These are phyloP conservation scores for Amphimallon solstitiale DNA, from an alignment of 2,888 invertebrate species.

Conservation along the genomic window DNA sequence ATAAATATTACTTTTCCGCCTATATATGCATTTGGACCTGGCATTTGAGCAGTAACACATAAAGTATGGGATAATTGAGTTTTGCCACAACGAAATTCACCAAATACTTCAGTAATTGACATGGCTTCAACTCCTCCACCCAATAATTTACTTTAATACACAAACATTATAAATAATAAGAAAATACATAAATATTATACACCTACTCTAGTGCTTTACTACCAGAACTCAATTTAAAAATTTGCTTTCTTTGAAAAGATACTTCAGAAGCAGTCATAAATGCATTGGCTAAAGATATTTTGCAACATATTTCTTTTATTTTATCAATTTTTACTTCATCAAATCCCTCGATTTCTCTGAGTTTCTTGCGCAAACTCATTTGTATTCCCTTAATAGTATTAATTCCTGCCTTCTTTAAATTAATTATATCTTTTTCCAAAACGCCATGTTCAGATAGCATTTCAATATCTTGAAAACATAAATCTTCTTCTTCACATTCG, in stretches of 20 bases:
- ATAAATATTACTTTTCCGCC: constrained; percentile 86
- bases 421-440: constrained; percentile 80
- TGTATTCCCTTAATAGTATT: constrained; percentile 84
- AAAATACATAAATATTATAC: constrained; percentile 7
- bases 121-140: constrained; percentile 86
- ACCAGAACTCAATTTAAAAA: constrained; percentile 77
- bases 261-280: constrained; percentile 82
- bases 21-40: constrained; percentile 72
- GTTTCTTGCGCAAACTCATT: constrained; percentile 80
- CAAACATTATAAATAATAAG: constrained; percentile 7
- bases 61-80: constrained; percentile 84
- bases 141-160: constrained; percentile 71
- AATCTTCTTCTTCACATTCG: constrained; percentile 69
- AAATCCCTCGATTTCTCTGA: constrained; percentile 79
- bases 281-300: constrained; percentile 69
- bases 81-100: constrained; percentile 85
- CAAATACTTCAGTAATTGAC: constrained; percentile 86
- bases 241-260: constrained; percentile 74
- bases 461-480: constrained; percentile 80
- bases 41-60: constrained; percentile 82
- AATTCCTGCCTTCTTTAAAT: constrained; percentile 79
- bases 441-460: constrained; percentile 71
- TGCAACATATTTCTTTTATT: constrained; percentile 80
- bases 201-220: constrained; percentile 78
- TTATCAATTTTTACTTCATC: constrained; percentile 81